A percentile compares a stretch with the other conserved stretches of the same genome.
Evolutionary conservation across 2,888 invertebrate genomes (phyloP).

Genomic region (Lasioglossum vierecki): DNA sequence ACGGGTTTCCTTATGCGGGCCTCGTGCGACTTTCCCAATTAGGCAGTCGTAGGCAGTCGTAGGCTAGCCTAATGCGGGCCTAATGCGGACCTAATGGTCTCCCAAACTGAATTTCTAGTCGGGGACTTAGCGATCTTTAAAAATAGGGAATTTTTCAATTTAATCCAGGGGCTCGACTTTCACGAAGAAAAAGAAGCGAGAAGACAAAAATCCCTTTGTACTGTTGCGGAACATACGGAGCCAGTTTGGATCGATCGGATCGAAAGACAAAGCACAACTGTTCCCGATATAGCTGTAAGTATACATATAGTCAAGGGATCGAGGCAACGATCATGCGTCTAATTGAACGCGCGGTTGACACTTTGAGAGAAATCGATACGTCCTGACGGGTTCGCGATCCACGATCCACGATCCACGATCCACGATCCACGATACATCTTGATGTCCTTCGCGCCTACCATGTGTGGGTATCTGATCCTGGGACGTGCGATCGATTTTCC

Average conservation of each 20-base stretch:
- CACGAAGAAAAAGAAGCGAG: neutral
- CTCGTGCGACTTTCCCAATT: too few species aligned
- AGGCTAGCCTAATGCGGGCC: too few species aligned
- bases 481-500: conserved; percentile 30
- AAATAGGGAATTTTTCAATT: conserved; percentile 4
- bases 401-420: conserved; percentile 21
- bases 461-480: conserved; percentile 22
- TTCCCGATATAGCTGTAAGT: conserved; percentile 29
- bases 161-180: neutral
- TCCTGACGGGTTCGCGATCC: conserved; percentile 23
- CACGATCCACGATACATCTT: conserved; percentile 26
- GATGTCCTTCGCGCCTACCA: conserved; percentile 38
- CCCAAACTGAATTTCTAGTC: too few species aligned
- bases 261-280: conserved; percentile 49
- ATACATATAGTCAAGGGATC: conserved; percentile 32
- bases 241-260: conserved; percentile 12
- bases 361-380: conserved; percentile 45
- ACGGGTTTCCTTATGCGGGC: too few species aligned
- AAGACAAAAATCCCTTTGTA: conserved; percentile 43
- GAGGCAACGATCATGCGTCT: conserved; percentile 34
- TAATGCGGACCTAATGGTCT: too few species aligned
- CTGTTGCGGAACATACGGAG: neutral
- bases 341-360: conserved; percentile 60
- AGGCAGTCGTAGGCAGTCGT: too few species aligned
- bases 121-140: too few species aligned